Conservation (phyloP, 2,113 vertebrate genomes). For the Nothobranchius kuhntae region DNA sequence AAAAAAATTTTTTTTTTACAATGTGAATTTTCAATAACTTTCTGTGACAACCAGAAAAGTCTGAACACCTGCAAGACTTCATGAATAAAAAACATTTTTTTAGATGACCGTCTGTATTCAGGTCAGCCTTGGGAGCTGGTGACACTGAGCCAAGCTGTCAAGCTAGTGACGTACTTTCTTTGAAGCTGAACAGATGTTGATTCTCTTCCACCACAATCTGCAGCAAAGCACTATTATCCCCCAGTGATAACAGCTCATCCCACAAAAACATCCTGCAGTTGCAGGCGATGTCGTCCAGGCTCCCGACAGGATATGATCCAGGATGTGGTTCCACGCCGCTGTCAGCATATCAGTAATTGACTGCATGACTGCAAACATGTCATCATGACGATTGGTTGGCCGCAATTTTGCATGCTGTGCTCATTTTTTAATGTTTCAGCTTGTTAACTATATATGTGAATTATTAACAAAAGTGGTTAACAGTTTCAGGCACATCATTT, state of each 20-base stretch:
- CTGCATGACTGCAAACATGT: slow-evolving; percentile 47
- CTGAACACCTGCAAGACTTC: not conserved
- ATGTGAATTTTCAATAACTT: slow-evolving; percentile 13
- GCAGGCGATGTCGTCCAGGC: slow-evolving; percentile 50
- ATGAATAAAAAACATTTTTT: not conserved
- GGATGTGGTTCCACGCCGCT: slow-evolving; percentile 52
- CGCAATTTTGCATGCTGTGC: slow-evolving; percentile 1
- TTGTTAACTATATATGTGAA: not conserved
- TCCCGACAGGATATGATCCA: slow-evolving; percentile 59
- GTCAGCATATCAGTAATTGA: slow-evolving; percentile 61
- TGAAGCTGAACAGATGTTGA: slow-evolving; percentile 68
- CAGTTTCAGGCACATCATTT: slow-evolving; percentile 2
- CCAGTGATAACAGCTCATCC: slow-evolving; percentile 66
- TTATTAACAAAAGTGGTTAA: not conserved
- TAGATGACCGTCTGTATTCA: slow-evolving; percentile 1
- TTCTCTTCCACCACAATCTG: slow-evolving; percentile 59
- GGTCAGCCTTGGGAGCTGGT: slow-evolving; percentile 25
- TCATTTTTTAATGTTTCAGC: not conserved
- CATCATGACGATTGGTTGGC: slow-evolving; percentile 14
- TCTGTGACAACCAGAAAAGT: slow-evolving; percentile 4
- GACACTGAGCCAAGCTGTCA: slow-evolving; percentile 67
- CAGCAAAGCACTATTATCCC: slow-evolving; percentile 64
- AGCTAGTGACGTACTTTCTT: slow-evolving; percentile 52
- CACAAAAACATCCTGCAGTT: slow-evolving; percentile 70
- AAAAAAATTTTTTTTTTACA: slow-evolving; percentile 21